Evolutionary conservation across 2,888 invertebrate genomes (phyloP).

Genomic region (Drosophila leonis): DNA sequence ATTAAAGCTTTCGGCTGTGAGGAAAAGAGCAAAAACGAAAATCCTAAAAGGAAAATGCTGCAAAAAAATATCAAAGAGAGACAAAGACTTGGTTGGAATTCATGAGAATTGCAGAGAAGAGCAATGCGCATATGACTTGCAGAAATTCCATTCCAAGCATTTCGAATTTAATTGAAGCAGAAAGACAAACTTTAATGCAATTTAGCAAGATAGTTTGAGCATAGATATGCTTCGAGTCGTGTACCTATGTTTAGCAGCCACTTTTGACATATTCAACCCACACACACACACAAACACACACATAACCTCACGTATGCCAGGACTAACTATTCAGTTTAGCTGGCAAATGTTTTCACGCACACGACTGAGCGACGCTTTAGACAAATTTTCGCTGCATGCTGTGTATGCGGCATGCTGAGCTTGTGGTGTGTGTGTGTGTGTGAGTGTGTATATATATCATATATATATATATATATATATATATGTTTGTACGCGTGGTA

Average conservation of each 20-base stretch:
- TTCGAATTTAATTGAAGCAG: not conserved
- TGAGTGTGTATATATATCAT: not conserved
- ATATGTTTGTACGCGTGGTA: slow-evolving; percentile 24
- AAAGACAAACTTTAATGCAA: not conserved
- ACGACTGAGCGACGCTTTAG: slow-evolving; percentile 47
- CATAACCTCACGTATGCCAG: slow-evolving; percentile 7
- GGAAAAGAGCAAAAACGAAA: not conserved
- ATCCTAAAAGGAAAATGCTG: not conserved
- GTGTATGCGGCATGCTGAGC: slow-evolving; percentile 19
- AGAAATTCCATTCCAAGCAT: not conserved
- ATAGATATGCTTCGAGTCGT: not conserved
- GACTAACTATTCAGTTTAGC: slow-evolving; percentile 32
- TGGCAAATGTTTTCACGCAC: slow-evolving; percentile 56
- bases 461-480: not conserved
- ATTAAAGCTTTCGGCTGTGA: not conserved
- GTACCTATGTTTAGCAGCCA: not conserved
- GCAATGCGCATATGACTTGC: not conserved
- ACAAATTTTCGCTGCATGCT: slow-evolving; percentile 64
- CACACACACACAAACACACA: not conserved
- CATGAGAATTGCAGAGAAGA: not conserved
- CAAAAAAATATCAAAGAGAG: not conserved
- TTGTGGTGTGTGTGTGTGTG: slow-evolving; percentile 9
- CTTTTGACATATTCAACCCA: not conserved
- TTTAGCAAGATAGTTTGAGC: slow-evolving; percentile 3
- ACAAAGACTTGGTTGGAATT: not conserved